Evolutionary conservation across 2,888 invertebrate species (phyloP).

Genomic region (Oscheius myriophilus): DNA sequence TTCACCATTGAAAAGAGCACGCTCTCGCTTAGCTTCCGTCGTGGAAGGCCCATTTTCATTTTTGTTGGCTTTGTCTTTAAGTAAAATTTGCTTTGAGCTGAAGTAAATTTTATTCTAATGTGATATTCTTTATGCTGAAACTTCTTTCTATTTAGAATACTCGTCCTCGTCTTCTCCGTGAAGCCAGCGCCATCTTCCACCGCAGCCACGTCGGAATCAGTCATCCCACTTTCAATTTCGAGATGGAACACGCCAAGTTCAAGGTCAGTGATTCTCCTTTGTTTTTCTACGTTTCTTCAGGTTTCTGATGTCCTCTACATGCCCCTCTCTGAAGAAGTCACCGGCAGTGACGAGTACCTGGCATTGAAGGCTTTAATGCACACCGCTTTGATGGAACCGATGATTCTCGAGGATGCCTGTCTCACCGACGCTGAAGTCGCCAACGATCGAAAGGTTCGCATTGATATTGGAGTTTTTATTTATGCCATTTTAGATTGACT

Average conservation of each 20-base stretch:
- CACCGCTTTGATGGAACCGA: slow-evolving; percentile 6
- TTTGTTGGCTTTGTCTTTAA: too few species aligned
- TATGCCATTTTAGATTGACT: too few species aligned
- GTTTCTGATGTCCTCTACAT: background rate
- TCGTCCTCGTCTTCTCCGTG: slow-evolving; percentile 7
- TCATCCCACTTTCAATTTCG: background rate
- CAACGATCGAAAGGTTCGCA: too few species aligned
- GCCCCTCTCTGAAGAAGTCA: slow-evolving; percentile 11
- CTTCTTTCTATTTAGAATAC: slow-evolving; percentile 4
- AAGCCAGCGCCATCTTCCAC: slow-evolving; percentile 4
- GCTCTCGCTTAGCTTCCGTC: too few species aligned
- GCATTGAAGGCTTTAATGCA: slow-evolving; percentile 2
- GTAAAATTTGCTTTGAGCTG: too few species aligned
- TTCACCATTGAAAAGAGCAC: too few species aligned
- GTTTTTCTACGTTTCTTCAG: background rate
- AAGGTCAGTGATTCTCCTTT: background rate
- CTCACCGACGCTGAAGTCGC: background rate
- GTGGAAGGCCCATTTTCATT: too few species aligned
- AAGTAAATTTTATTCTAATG: too few species aligned
- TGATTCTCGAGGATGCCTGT: slow-evolving; percentile 10
- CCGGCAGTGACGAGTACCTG: slow-evolving; percentile 8
- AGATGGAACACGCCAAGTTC: background rate
- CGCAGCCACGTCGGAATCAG: background rate
- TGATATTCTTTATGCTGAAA: background rate
- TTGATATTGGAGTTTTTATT: too few species aligned